These are phyloP conservation scores for Scaptomyza reducta DNA, from an alignment of 2,888 invertebrate genomes.

Conservation along the genomic window DNA sequence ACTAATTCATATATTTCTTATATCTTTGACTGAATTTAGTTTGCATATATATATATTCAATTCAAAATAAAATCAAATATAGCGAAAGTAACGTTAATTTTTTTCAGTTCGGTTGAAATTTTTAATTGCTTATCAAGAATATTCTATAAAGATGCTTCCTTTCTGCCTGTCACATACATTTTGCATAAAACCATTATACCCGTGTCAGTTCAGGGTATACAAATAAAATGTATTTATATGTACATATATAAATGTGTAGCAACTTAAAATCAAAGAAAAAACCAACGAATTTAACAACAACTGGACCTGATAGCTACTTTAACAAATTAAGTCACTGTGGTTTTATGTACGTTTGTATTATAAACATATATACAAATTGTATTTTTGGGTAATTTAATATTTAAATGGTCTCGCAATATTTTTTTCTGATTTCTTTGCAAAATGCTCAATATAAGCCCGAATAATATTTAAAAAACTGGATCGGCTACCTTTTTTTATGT, in stretches of 20 bases:
- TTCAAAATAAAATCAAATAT: not conserved
- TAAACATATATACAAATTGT: not conserved
- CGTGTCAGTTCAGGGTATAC: not conserved
- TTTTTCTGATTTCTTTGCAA: not conserved
- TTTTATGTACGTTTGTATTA: constrained; percentile 33
- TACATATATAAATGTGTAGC: not conserved
- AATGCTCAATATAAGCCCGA: too few species aligned
- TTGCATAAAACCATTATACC: not conserved
- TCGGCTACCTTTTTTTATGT: not conserved
- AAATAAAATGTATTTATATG: not conserved
- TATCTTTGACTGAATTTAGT: too few species aligned
- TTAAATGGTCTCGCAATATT: not conserved
- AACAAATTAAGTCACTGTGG: constrained; percentile 25
- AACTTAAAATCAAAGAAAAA: not conserved
- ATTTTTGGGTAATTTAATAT: not conserved
- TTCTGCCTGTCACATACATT: not conserved
- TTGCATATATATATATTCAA: not conserved
- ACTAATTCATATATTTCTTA: not conserved
- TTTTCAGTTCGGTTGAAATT: not conserved
- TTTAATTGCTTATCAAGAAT: not conserved
- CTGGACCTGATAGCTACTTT: constrained; percentile 65
- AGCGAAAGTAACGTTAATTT: not conserved
- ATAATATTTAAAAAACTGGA: too few species aligned
- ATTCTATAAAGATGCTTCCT: not conserved
- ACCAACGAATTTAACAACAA: constrained; percentile 74